Evolutionary conservation across 2,888 invertebrate genomes (phyloP).

Genomic region (Asteroscopus sphinx): DNA sequence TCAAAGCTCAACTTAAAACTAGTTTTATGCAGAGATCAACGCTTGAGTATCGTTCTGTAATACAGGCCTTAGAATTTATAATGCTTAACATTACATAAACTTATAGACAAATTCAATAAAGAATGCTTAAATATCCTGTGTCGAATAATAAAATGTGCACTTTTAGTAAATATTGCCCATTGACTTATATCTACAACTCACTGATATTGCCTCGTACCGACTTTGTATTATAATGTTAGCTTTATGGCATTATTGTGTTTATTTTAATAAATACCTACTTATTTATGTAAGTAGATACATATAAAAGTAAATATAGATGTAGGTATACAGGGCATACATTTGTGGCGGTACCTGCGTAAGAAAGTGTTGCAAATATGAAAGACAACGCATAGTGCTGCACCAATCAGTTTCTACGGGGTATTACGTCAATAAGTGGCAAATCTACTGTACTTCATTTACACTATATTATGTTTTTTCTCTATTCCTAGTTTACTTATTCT

Average conservation of each 20-base stretch:
- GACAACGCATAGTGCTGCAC: too few relatives aligned
- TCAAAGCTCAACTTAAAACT: too few relatives aligned
- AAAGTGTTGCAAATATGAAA: too few relatives aligned
- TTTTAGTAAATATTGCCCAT: neutral
- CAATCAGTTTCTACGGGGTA: too few relatives aligned
- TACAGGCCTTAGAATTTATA: constrained; percentile 33
- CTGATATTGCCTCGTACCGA: constrained; percentile 21
- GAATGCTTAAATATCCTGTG: constrained; percentile 54
- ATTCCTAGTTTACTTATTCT: too few relatives aligned
- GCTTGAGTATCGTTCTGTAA: too few relatives aligned
- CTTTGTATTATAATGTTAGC: constrained; percentile 33
- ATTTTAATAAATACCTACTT: constrained; percentile 24
- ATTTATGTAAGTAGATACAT: constrained; percentile 38
- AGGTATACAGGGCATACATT: neutral
- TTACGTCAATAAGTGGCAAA: too few relatives aligned
- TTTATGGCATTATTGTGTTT: constrained; percentile 41
- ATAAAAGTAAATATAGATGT: neutral
- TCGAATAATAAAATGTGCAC: constrained; percentile 5
- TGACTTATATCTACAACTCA: too few relatives aligned
- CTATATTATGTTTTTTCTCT: too few relatives aligned
- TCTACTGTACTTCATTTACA: too few relatives aligned
- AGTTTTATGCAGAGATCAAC: too few relatives aligned
- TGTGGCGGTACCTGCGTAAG: too few relatives aligned
- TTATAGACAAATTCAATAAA: constrained; percentile 62
- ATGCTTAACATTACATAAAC: constrained; percentile 21